Percentiles rank a stretch among this genome's conserved stretches.
Conservation (phyloP, 2,888 invertebrate genomes). For the Aspidiotus rigidus region DNA sequence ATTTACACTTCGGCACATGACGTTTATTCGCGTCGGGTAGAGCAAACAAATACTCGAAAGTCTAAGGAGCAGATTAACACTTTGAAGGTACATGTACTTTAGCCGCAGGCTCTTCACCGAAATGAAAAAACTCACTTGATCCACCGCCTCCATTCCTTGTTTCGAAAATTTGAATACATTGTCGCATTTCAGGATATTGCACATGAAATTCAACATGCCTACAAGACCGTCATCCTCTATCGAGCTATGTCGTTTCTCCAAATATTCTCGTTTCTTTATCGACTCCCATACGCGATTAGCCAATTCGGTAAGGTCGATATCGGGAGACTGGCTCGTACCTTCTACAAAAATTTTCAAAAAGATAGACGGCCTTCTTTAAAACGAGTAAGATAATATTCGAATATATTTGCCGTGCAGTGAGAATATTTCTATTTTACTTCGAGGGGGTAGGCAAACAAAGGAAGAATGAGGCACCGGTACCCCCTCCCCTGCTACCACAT, state of each 20-base stretch:
- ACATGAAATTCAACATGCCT: slow-evolving; percentile 73
- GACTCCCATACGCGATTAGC: slow-evolving; percentile 65
- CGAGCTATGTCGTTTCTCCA: slow-evolving; percentile 70
- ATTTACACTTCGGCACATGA: slow-evolving; percentile 87
- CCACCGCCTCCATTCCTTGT: slow-evolving; percentile 59
- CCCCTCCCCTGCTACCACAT: too few relatives aligned
- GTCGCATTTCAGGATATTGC: slow-evolving; percentile 81
- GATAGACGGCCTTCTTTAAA: too few relatives aligned
- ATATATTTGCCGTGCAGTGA: too few relatives aligned
- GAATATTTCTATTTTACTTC: too few relatives aligned
- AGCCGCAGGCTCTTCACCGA: too few relatives aligned
- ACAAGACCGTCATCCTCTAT: slow-evolving; percentile 84
- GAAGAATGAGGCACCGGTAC: too few relatives aligned
- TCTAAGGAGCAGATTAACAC: slow-evolving; percentile 44
- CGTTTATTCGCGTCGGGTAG: slow-evolving; percentile 76
- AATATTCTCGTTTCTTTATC: slow-evolving; percentile 65
- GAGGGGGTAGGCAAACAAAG: too few relatives aligned
- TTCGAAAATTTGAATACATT: slow-evolving; percentile 74
- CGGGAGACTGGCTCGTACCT: slow-evolving; percentile 44
- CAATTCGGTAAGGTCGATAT: slow-evolving; percentile 62
- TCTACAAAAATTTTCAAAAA: slow-evolving; percentile 15
- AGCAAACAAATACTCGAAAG: slow-evolving; percentile 82
- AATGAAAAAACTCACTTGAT: slow-evolving; percentile 46
- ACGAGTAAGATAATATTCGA: too few relatives aligned
- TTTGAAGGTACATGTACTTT: too few relatives aligned